Evolutionary conservation across 2,888 invertebrate species (phyloP).

Genomic region (Heteropelma amictum): DNA sequence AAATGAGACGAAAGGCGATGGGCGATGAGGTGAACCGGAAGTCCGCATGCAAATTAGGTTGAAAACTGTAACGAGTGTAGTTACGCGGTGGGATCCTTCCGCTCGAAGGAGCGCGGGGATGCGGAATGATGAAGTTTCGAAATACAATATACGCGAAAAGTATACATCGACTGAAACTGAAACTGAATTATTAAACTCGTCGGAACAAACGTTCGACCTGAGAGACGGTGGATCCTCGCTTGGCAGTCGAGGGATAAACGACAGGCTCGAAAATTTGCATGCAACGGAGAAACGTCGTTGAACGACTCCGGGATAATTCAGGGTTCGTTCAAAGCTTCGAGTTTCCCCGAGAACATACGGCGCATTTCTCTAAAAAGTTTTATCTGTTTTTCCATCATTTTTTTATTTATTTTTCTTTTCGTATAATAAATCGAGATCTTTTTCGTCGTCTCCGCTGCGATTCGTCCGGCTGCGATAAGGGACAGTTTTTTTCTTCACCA

Average conservation of each 20-base stretch:
- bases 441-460: too few relatives aligned
- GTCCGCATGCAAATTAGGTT: constrained; percentile 62
- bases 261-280: constrained; percentile 48
- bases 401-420: too few relatives aligned
- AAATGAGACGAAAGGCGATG: not conserved
- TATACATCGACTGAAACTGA: constrained; percentile 66
- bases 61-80: constrained; percentile 6
- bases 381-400: too few relatives aligned
- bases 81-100: not conserved
- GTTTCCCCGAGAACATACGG: too few relatives aligned
- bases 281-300: constrained; percentile 43
- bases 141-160: constrained; percentile 65
- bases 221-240: not conserved
- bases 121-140: too few relatives aligned
- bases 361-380: too few relatives aligned
- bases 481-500: constrained; percentile 43
- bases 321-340: not conserved
- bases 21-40: constrained; percentile 21
- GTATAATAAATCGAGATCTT: too few relatives aligned
- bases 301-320: not conserved
- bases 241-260: not conserved
- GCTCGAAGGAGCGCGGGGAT: too few relatives aligned
- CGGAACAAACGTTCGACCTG: constrained; percentile 58
- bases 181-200: constrained; percentile 65
- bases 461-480: constrained; percentile 28